A percentile compares a stretch with the other conserved stretches of the same genome.
Evolutionary conservation across 2,888 invertebrate genomes (phyloP).

Genomic region (Lamproptera curius): DNA sequence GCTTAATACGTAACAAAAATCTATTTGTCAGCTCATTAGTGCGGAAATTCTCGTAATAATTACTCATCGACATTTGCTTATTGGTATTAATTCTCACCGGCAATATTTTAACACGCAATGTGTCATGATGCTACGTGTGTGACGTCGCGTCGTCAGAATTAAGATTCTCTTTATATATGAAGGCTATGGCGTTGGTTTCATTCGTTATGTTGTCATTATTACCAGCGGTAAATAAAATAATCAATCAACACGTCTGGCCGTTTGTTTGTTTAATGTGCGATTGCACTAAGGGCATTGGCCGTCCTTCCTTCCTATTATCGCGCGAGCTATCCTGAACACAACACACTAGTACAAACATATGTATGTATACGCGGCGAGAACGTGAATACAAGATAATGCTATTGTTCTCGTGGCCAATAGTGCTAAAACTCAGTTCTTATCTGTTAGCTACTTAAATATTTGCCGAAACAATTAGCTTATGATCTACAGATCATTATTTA

Average conservation of each 20-base stretch:
- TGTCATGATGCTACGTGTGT: constrained; percentile 34
- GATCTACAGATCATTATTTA: constrained; percentile 7
- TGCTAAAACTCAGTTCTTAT: neutral
- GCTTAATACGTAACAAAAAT: no score
- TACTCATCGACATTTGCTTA: neutral
- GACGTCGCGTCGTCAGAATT: constrained; percentile 8
- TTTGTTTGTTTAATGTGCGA: constrained; percentile 15
- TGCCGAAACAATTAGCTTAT: constrained; percentile 4
- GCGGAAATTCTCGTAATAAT: no score
- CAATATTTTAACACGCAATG: neutral
- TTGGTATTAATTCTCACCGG: neutral
- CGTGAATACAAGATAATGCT: constrained; percentile 1
- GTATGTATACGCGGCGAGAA: constrained; percentile 11
- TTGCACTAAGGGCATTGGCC: constrained; percentile 50
- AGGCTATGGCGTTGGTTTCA: constrained; percentile 7
- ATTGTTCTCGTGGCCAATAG: constrained; percentile 2
- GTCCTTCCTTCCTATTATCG: constrained; percentile 57
- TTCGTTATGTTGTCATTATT: neutral
- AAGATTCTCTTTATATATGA: constrained; percentile 1
- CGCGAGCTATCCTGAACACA: constrained; percentile 35
- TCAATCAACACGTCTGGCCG: constrained; percentile 6
- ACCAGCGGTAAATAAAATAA: neutral
- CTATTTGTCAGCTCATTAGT: no score
- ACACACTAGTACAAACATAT: constrained; percentile 21
- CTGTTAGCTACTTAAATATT: constrained; percentile 6